Evolutionary conservation across 2,888 invertebrate genomes (phyloP), one percentile per base, ranked within the genome.

Genomic region (Hirtodrosophila duncani): DNA sequence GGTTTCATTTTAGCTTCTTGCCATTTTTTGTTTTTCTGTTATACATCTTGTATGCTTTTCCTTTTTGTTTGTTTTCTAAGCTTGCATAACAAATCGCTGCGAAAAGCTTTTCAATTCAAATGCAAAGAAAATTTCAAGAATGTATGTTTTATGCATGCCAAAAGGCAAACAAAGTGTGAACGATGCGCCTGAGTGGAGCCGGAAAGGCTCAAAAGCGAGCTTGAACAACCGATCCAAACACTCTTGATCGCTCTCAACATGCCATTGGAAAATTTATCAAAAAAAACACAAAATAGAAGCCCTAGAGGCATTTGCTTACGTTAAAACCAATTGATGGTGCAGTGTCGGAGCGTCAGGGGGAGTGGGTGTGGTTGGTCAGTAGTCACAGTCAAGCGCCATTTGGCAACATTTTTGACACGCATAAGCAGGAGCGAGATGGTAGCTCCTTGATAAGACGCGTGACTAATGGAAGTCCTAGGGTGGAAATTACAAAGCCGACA

Each of bases 21-120:
- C 14, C 26, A 23, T 49, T 34, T 21, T 30, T 16, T 18, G 36
- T 37, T 17, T 16, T 27, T 21, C 27, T 42, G 30, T 30, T 45
- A 14, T 38, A 26, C 37, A 33, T 27, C 16, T 29, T 33, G 38
- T 33, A 21, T 39, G 24, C 24, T 39, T 52, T 9, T 29, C 30
- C 33, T 24, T 27, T 24, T 43, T 20, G 58, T 58, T 69, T 69
- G 63, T 63, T 67, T 75, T 70, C 68, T 75, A 69, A 69, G 63
- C 72, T 67, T 77, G 72, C 77, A 77, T 64, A 77, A 67, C 61
- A 74, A 74, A 77, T 72, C 57, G 67, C 58, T 58, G 48, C 51
- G 65, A 65, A 70, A 58, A 77, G 74, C 69, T 68, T 75, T 75
- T 75, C 71, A 72, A 72, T 68, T 63, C 66, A 75, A 72, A 66